These are phyloP conservation scores for Muscicapa comitata DNA, from an alignment of 2,797 vertebrate species.

Conservation along the genomic window DNA sequence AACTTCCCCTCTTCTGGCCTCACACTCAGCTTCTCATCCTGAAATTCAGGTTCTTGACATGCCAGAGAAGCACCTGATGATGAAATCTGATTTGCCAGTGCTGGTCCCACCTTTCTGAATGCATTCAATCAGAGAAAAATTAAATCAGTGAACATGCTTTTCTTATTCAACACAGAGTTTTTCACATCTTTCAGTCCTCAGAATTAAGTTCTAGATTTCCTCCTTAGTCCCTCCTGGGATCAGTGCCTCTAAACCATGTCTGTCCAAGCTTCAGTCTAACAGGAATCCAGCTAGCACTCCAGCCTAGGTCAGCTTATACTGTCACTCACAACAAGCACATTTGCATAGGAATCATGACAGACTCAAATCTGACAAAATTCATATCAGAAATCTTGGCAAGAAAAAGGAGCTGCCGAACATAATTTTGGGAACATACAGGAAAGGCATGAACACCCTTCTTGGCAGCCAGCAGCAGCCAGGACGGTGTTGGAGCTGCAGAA, in stretches of 20 bases:
- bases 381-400: not conserved
- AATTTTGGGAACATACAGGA: not conserved
- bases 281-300: not conserved
- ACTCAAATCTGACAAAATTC: not conserved
- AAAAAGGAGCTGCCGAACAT: not conserved
- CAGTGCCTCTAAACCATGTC: accelerated
- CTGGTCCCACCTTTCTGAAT: not conserved
- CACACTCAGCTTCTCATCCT: not conserved
- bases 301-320: not conserved
- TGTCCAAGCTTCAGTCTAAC: not conserved
- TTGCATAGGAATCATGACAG: not conserved
- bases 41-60: slow-evolving; percentile 4
- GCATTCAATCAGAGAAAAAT: not conserved
- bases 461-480: not conserved
- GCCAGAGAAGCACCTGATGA: not conserved
- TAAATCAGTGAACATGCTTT: not conserved
- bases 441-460: not conserved
- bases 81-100: not conserved
- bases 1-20: not conserved
- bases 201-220: not conserved
- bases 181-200: not conserved
- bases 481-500: not conserved
- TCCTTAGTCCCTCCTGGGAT: not conserved
- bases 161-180: accelerated
- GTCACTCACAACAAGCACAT: not conserved